Conservation (phyloP, 2,113 vertebrate species). For the Numida meleagris region DNA sequence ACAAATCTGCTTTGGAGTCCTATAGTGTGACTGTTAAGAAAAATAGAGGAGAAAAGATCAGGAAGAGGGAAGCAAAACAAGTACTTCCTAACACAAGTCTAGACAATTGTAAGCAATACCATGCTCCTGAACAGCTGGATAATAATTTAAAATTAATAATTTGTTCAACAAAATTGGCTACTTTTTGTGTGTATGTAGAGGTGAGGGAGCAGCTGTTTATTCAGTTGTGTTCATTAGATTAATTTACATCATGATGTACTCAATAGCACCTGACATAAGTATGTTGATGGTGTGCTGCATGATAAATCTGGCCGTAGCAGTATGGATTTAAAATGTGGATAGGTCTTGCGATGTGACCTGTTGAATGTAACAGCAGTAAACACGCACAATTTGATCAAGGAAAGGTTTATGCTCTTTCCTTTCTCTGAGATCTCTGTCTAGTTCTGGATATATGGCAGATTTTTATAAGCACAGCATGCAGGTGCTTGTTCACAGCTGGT, state of each 20-base stretch:
- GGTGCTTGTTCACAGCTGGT: too few relatives aligned
- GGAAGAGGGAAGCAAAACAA: neutral
- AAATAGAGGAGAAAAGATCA: neutral
- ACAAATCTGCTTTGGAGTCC: neutral
- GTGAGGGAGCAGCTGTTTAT: neutral
- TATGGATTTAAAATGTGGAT: neutral
- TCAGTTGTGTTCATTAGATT: neutral
- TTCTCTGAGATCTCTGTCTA: neutral
- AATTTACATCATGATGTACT: neutral
- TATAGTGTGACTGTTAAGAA: neutral
- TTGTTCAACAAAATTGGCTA: neutral
- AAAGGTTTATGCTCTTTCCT: neutral
- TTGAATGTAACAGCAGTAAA: neutral
- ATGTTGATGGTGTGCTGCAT: neutral
- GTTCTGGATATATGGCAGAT: neutral
- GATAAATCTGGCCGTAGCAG: neutral
- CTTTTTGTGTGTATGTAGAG: neutral
- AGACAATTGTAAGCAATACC: neutral
- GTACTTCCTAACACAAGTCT: neutral
- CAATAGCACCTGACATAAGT: neutral
- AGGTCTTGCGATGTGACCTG: neutral
- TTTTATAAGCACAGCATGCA: too few relatives aligned
- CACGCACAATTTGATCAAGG: neutral
- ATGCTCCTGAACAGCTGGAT: neutral
- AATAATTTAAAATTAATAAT: neutral